A percentile compares a stretch with the other conserved stretches of the same genome.
phyloP scores from a whole-genome alignment of 2,888 invertebrate genomes.

The Nebria brevicollis region DNA sequence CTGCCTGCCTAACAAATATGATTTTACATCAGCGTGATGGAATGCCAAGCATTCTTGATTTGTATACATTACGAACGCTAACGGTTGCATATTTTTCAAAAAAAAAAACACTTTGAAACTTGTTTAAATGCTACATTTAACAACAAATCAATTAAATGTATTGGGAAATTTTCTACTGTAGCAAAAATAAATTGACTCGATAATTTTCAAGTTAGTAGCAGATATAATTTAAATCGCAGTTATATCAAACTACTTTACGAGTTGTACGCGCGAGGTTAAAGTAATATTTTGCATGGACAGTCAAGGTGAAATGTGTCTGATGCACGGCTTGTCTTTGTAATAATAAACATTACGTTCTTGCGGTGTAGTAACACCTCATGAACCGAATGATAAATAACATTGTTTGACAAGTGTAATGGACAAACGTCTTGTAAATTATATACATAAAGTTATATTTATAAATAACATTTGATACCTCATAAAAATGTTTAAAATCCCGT shows the following conservation, averaged over 20 bases:
- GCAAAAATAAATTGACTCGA: neutral
- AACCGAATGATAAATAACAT: conserved; percentile 32
- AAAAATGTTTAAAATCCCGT: neutral
- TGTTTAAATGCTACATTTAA: too few relatives aligned
- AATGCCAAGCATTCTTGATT: conserved; percentile 50
- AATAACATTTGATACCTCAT: neutral
- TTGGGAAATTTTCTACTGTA: too few relatives aligned
- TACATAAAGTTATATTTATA: neutral
- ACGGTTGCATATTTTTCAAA: neutral
- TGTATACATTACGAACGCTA: neutral
- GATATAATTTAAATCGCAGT: neutral
- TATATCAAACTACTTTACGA: neutral
- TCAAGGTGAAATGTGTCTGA: conserved; percentile 4
- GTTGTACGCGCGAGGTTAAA: neutral
- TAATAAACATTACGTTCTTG: conserved; percentile 15
- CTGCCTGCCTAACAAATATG: conserved; percentile 54
- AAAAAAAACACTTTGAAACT: too few relatives aligned
- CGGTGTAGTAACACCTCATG: conserved; percentile 32
- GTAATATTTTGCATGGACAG: neutral
- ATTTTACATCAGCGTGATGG: conserved; percentile 56
- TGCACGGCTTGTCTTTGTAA: conserved; percentile 14
- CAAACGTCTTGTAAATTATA: conserved; percentile 8
- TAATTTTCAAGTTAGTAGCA: neutral
- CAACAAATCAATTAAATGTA: too few relatives aligned
- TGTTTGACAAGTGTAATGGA: conserved; percentile 34